Base-by-base conservation (phyloP, 2,888 invertebrate genomes). In the Muscina levida region DNA sequence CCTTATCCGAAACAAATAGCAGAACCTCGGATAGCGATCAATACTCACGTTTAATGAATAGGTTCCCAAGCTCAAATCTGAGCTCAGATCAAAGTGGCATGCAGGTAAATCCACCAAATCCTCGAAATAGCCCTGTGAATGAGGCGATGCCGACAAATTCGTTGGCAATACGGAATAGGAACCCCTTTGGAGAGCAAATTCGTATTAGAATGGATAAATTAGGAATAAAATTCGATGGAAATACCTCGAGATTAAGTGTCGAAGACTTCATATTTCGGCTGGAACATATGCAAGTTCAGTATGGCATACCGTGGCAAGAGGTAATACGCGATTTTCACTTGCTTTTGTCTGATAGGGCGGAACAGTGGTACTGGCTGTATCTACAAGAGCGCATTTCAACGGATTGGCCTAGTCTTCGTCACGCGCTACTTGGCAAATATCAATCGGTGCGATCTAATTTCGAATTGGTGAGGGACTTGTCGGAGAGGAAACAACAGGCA, bases 391-490 rank as follows among this genome's bases (percentile, higher is more conserved):
- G n/a, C 31, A 31, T 5, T 31, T 8, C 4, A 31, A 44, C 6
- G 5, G 44, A 44, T 44, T 44, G 44, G 44, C 44, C 44, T 8
- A 11, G 13, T 44, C 13, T 44, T 2, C 4, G 44, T 8, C 44
- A 44, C 13, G 44, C 6, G 6, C 2, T 44, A 13, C 11, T 13
- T 2, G 11, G 44, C 13, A 10, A 11, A 44, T 44, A 8, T 13
- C 44, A 44, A 44, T 13, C 44, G 5, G n/a, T 22, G 1, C 46
- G 11, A 0, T 53, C 59, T 2, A 71, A 59, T 46, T 71, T 71
- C 6, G 59, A 59, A 19, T 10, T 71, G 1, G 59, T 71, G 59
- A 15, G 51, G 0, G 72, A 59, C 19, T n/a, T 72, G 11, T 42
- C 48, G 0, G 37, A 72, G 5, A 19, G 65, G 11, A 62, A 53